These are phyloP conservation scores for Drosophila pectinifera DNA, from an alignment of 1,140 invertebrate species.

Conservation along the genomic window DNA sequence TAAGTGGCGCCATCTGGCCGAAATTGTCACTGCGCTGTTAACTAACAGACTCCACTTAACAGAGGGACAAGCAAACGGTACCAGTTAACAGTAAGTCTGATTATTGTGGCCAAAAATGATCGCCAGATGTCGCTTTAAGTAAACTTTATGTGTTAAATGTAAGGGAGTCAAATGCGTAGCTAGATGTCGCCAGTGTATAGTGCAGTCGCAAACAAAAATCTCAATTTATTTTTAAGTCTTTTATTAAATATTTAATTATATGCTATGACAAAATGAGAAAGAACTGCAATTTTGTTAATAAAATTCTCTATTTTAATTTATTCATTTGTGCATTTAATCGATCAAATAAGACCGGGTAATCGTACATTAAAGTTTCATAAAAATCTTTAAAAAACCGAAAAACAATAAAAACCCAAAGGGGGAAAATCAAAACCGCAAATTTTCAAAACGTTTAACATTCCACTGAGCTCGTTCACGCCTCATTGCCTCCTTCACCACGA, in stretches of 20 bases:
- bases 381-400: not conserved
- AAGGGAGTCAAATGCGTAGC: no score
- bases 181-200: not conserved
- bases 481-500: conserved; percentile 21
- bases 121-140: not conserved
- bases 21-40: not conserved
- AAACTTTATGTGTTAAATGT: not conserved
- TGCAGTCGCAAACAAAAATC: no score
- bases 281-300: no score
- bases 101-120: not conserved
- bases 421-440: not conserved
- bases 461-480: conserved; percentile 8
- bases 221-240: not conserved
- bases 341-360: not conserved
- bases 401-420: not conserved
- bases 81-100: not conserved
- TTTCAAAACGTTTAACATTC: conserved; percentile 1
- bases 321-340: not conserved
- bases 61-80: not conserved
- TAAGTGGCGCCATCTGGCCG: not conserved
- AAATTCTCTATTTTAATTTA: not conserved
- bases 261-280: no score
- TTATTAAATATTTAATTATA: not conserved
- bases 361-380: not conserved
- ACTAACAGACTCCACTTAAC: not conserved